phyloP scores from a whole-genome alignment of 2,113 vertebrate species.

The Chaetorhynchus papuensis region DNA sequence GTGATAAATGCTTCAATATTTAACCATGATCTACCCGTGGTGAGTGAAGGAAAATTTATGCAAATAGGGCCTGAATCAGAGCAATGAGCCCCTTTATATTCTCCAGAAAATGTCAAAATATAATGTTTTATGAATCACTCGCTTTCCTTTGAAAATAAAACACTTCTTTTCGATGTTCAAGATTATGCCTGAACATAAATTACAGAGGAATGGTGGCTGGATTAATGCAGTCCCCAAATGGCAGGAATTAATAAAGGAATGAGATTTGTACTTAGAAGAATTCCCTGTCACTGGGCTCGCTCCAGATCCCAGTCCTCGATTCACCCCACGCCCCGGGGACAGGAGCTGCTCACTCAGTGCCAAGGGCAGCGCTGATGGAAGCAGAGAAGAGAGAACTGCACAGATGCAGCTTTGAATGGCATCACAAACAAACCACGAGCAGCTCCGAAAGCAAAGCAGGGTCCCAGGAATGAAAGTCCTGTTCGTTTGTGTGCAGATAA shows the following conservation, averaged over 20 bases:
- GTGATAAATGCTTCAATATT: slow-evolving; percentile 72
- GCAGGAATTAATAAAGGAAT: background rate
- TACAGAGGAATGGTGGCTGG: background rate
- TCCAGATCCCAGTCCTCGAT: background rate
- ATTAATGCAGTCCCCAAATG: background rate
- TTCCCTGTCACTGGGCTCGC: background rate
- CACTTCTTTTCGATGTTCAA: slow-evolving; percentile 11
- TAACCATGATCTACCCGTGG: slow-evolving; percentile 70
- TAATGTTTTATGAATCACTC: slow-evolving; percentile 60
- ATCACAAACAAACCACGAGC: background rate
- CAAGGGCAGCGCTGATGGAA: background rate
- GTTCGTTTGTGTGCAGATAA: slow-evolving; percentile 28
- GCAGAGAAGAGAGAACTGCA: background rate
- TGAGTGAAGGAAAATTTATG: slow-evolving; percentile 65
- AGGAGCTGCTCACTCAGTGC: background rate
- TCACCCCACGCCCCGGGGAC: background rate
- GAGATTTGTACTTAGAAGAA: background rate
- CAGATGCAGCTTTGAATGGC: background rate
- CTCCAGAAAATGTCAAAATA: slow-evolving; percentile 43
- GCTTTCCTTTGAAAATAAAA: slow-evolving; percentile 50
- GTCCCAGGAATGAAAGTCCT: slow-evolving; percentile 38
- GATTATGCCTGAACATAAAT: slow-evolving; percentile 44
- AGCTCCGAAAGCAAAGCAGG: background rate
- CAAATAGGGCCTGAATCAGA: slow-evolving; percentile 60
- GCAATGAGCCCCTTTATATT: slow-evolving; percentile 56